Conservation (phyloP, 2,888 invertebrate genomes). For the Megaustenia siamemsis region DNA sequence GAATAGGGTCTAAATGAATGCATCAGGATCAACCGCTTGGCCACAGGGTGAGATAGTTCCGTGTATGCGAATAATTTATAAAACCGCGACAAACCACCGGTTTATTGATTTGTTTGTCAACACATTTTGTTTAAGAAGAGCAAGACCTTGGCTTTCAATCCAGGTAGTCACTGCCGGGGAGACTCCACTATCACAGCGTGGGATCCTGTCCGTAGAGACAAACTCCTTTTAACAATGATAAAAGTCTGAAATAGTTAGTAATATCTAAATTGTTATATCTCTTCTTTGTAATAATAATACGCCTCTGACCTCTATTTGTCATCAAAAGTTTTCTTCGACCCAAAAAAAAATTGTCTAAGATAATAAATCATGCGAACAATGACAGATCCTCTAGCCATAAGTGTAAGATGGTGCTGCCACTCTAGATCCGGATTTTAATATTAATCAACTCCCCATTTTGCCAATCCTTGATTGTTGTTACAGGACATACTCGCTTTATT, state of each 20-base stretch:
- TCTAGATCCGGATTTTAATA: background rate
- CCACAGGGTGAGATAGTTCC: background rate
- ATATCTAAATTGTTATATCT: too few species aligned
- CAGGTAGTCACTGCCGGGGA: slow-evolving; percentile 28
- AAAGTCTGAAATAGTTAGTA: background rate
- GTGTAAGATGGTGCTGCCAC: background rate
- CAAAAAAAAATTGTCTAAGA: background rate
- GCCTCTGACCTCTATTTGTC: too few species aligned
- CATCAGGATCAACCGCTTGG: too few species aligned
- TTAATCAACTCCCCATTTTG: too few species aligned
- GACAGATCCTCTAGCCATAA: background rate
- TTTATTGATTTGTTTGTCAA: slow-evolving; percentile 33
- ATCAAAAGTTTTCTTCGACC: too few species aligned
- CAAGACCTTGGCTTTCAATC: slow-evolving; percentile 34
- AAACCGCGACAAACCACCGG: background rate
- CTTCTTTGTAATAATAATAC: background rate
- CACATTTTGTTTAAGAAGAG: background rate
- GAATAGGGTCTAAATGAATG: too few species aligned
- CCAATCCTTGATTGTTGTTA: background rate
- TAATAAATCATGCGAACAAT: background rate
- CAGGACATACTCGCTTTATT: too few species aligned
- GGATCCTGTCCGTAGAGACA: too few species aligned
- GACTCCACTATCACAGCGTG: background rate
- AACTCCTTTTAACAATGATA: background rate
- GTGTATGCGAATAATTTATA: background rate